phyloP scores from a whole-genome alignment of 2,113 vertebrate genomes.

The Sorex fumeus region DNA sequence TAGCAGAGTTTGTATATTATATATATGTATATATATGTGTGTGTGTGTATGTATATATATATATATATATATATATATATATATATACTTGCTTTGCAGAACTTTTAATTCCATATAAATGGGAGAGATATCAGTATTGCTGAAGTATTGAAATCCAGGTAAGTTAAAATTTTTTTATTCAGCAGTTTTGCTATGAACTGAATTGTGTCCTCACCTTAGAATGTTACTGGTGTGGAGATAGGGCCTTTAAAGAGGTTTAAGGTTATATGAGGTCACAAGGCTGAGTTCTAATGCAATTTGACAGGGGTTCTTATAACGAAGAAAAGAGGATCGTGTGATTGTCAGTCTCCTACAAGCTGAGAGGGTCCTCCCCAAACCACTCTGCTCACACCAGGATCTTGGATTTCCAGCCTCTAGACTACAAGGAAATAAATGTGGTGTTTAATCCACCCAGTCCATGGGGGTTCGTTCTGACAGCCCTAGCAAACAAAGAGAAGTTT shows the following conservation, averaged over 20 bases:
- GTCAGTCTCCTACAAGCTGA: neutral
- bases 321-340: neutral
- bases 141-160: neutral
- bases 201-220: neutral
- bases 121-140: neutral
- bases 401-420: neutral
- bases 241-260: slow-evolving; percentile 39
- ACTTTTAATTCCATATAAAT: slow-evolving; percentile 42
- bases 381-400: neutral
- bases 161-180: slow-evolving; percentile 36
- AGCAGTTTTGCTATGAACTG: neutral
- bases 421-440: neutral
- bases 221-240: slow-evolving; percentile 11
- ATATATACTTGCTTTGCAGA: neutral
- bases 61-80: too few species aligned
- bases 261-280: slow-evolving; percentile 35
- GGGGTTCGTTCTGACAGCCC: neutral
- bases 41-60: too few species aligned
- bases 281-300: neutral
- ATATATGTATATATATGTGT: too few species aligned
- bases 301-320: neutral
- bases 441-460: neutral
- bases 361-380: neutral
- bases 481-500: neutral
- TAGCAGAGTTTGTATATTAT: neutral